Percentiles rank a stretch among this genome's conserved stretches.
These are phyloP conservation scores for Corvus moneduloides DNA, from an alignment of 2,113 vertebrate genomes.

Conservation along the genomic window DNA sequence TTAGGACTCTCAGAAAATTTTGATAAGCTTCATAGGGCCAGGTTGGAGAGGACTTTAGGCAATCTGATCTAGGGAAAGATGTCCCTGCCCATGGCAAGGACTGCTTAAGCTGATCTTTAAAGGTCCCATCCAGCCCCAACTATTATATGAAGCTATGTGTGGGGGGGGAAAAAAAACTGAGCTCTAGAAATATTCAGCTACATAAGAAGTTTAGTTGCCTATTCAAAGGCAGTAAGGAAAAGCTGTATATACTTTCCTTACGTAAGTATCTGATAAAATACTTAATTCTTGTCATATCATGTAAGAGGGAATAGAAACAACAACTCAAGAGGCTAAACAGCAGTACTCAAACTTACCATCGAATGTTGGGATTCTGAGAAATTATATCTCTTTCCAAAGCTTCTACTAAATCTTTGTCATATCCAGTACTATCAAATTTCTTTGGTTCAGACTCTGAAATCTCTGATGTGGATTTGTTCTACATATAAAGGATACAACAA, in stretches of 20 bases:
- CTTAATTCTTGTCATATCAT: not conserved
- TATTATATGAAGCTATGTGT: not conserved
- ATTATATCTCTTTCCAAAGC: constrained; percentile 96
- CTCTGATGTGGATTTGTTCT: constrained; percentile 86
- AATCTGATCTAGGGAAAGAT: not conserved
- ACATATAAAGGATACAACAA: not conserved
- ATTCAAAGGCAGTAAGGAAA: not conserved
- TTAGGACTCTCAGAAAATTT: not conserved
- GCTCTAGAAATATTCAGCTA: not conserved
- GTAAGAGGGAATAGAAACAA: not conserved
- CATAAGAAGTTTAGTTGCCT: not conserved
- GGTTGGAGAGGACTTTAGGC: not conserved
- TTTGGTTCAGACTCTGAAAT: constrained; percentile 87
- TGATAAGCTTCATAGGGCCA: not conserved
- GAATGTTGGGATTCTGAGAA: constrained; percentile 95
- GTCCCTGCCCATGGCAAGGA: not conserved
- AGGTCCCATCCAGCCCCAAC: not conserved
- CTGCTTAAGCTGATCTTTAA: not conserved
- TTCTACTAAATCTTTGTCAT: constrained; percentile 96
- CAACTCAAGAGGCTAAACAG: not conserved
- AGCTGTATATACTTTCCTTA: not conserved
- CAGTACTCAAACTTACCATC: constrained; percentile 81
- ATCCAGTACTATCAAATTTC: constrained; percentile 91
- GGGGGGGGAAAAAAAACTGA: not conserved
- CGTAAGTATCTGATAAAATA: not conserved